A percentile compares a stretch with the other conserved stretches of the same genome.
These are phyloP conservation scores for Lucilia cuprina DNA, from an alignment of 1,140 invertebrate genomes.

Conservation along the genomic window DNA sequence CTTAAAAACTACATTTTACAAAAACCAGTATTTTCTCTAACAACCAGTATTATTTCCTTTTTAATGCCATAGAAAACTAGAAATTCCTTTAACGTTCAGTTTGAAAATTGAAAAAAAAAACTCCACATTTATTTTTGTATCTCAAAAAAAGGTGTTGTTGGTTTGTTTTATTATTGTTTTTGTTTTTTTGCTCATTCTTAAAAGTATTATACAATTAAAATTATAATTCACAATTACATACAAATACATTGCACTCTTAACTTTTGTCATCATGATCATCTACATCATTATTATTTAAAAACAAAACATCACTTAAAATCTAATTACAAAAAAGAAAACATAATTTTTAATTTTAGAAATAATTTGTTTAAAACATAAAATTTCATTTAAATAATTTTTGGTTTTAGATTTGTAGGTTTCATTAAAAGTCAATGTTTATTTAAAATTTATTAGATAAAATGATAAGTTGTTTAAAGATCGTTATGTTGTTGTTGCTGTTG, in stretches of 20 bases:
- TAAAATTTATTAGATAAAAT: not conserved
- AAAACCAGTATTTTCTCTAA: too few relatives aligned
- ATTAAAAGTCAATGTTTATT: not conserved
- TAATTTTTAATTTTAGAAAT: not conserved
- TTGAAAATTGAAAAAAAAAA: not conserved
- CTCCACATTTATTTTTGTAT: not conserved
- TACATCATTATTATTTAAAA: too few relatives aligned
- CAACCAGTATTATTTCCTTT: too few relatives aligned
- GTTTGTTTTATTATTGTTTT: too few relatives aligned
- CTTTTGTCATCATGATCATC: not conserved
- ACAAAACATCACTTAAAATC: slow-evolving; percentile 10
- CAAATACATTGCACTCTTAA: not conserved
- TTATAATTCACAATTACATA: not conserved
- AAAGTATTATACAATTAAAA: not conserved
- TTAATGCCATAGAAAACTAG: too few relatives aligned
- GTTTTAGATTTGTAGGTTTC: not conserved
- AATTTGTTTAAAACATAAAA: not conserved
- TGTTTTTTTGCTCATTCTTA: slow-evolving; percentile 2
- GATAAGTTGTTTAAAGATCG: not conserved
- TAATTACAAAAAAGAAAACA: not conserved
- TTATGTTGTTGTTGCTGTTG: too few relatives aligned
- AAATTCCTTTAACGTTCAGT: too few relatives aligned
- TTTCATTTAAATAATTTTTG: not conserved
- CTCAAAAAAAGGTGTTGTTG: slow-evolving; percentile 3
- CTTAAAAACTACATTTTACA: too few relatives aligned